Evolutionary conservation across 2,797 vertebrate species (phyloP).

Genomic region (Eidolon dupreanum): DNA sequence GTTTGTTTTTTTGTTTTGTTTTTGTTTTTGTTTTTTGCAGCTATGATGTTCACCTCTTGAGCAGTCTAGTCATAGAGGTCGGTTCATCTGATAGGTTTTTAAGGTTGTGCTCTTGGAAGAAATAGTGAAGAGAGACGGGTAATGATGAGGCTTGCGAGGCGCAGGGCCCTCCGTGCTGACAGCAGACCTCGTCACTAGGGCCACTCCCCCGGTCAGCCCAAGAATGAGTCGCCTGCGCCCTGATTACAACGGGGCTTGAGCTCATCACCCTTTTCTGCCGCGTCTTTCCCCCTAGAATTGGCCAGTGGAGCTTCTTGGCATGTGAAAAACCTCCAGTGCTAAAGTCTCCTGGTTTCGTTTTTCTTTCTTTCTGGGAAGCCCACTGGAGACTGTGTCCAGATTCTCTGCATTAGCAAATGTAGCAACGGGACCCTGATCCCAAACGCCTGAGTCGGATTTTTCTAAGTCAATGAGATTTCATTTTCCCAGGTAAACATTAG

Average conservation of each 20-base stretch:
- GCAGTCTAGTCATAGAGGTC: neutral
- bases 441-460: neutral
- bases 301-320: neutral
- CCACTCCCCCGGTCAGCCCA: neutral
- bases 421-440: neutral
- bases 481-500: neutral
- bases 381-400: neutral
- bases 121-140: neutral
- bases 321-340: neutral
- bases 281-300: neutral
- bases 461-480: neutral
- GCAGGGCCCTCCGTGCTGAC: too few relatives aligned
- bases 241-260: neutral
- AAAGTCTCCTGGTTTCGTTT: neutral
- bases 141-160: neutral
- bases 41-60: neutral
- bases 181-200: neutral
- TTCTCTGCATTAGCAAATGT: neutral
- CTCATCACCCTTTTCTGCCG: neutral
- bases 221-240: neutral
- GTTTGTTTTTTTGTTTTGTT: neutral
- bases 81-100: neutral
- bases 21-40: neutral
- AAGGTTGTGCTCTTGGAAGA: neutral
- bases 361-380: conserved; percentile 41